Evolutionary conservation across 2,113 vertebrate genomes (phyloP).

Genomic region (Periophthalmodon schlosseri): DNA sequence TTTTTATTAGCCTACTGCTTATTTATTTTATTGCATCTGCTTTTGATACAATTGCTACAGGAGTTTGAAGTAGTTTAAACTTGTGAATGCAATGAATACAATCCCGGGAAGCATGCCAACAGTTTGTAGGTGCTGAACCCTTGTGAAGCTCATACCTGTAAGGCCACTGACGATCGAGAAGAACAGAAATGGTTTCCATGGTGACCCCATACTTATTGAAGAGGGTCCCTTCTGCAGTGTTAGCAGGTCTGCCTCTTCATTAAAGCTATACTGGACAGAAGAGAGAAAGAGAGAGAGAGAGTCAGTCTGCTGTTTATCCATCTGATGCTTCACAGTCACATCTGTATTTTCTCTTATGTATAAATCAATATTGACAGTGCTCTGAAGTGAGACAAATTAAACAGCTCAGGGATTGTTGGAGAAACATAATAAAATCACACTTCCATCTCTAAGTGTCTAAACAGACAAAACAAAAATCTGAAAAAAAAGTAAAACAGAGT

Average conservation of each 20-base stretch:
- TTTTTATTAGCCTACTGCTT: no score
- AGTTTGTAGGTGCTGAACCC: background rate
- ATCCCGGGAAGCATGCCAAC: background rate
- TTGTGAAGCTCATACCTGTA: constrained; percentile 84
- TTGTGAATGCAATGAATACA: background rate
- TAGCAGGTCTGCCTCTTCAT: constrained; percentile 86
- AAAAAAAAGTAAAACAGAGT: no score
- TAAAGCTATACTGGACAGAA: constrained; percentile 82
- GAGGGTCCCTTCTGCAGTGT: constrained; percentile 77
- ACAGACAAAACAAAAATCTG: no score
- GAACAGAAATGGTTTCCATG: constrained; percentile 90
- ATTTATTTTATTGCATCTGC: no score
- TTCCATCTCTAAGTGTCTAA: no score
- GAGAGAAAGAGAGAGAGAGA: constrained; percentile 54
- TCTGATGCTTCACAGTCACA: background rate
- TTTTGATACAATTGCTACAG: no score
- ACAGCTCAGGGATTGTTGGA: background rate
- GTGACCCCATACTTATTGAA: constrained; percentile 86
- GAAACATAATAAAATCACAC: background rate
- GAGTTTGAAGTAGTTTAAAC: background rate
- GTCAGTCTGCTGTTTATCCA: background rate
- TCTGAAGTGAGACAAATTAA: background rate
- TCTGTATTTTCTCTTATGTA: background rate
- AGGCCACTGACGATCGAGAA: constrained; percentile 87
- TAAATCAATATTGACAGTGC: background rate